Evolutionary conservation across 2,888 invertebrate genomes (phyloP), one percentile per base, ranked within the genome.

Genomic region (Eupithecia insigniata): DNA sequence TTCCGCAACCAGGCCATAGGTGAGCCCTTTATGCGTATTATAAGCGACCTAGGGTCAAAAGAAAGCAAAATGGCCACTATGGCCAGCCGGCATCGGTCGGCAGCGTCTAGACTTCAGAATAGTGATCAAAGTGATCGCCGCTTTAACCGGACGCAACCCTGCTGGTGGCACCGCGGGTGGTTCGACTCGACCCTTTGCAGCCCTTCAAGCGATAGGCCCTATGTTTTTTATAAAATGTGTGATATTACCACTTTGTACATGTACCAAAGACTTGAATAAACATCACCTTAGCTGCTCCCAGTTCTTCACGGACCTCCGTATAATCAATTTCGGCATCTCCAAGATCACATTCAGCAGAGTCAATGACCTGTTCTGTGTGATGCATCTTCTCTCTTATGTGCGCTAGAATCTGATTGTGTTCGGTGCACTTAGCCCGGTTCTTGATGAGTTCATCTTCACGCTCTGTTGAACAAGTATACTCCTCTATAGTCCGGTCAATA

Each of bases 341-440:
- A 1, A 93, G 87, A 74, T 94, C 92, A 70, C 91, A 90, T 77
- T 94, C 93, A 16, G 92, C 85, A 18, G 88, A 84, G 71, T 93
- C 92, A 69, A 92, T 94, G n/a, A 92, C 90, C 79, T 93, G 90
- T 30, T 92, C 91, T 0, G 93, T 93, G 78, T 93, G 94, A 77
- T 92, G 85, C 92, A 94, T 93, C 78, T 94, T 94, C 75, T 94
- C 94, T 74, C 93, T 87, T 4, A 94, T 94, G 76, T 94, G 94
- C 12, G 93, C 93, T 70, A 93, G 81, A 69, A 92, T 95, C 77
- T 93, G 93, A 77, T 93, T 93, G 75, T 94, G 92, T 76, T 94
- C 93, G 1, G 92, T 91, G 70, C 93, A 94, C 79, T 92, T 93
- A 0, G 81, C 77, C 1, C 94, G 89, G 78, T 94, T 92, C 77